Evolutionary conservation across 2,797 vertebrate genomes (phyloP).

Genomic region (Bradypus variegatus): DNA sequence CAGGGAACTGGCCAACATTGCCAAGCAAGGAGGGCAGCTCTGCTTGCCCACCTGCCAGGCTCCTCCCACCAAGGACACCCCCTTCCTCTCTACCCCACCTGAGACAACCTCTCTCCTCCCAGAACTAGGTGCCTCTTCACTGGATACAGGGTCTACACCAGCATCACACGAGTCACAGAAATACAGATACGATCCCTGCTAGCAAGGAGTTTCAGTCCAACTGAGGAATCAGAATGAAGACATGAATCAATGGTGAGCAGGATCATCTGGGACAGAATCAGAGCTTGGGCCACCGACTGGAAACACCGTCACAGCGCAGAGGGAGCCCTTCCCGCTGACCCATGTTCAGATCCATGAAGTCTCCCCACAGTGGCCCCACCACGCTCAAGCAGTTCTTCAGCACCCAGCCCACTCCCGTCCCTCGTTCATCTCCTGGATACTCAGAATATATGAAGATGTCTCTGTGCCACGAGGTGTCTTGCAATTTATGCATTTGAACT

Average conservation of each 20-base stretch:
- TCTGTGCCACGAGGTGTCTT: not conserved
- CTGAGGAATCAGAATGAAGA: not conserved
- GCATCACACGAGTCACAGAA: not conserved
- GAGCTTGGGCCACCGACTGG: too few species aligned
- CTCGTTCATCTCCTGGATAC: not conserved
- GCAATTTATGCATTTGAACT: not conserved
- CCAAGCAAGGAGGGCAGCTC: too few species aligned
- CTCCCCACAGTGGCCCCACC: not conserved
- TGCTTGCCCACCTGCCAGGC: not conserved
- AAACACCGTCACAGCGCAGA: not conserved
- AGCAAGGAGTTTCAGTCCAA: not conserved
- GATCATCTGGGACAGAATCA: fast-evolving
- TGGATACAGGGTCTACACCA: not conserved
- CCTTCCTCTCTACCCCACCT: too few species aligned
- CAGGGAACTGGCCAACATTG: not conserved
- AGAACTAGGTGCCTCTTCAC: not conserved
- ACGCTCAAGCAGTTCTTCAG: not conserved
- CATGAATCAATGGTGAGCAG: not conserved
- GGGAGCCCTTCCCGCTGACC: not conserved
- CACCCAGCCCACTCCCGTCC: not conserved
- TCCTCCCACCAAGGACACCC: not conserved
- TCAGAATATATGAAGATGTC: not conserved
- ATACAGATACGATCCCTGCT: not conserved
- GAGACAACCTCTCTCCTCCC: not conserved
- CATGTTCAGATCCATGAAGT: fast-evolving